A percentile compares a stretch with the other conserved stretches of the same genome.
Evolutionary conservation across 2,113 vertebrate species (phyloP).

Genomic region (Meleagris gallopavo): DNA sequence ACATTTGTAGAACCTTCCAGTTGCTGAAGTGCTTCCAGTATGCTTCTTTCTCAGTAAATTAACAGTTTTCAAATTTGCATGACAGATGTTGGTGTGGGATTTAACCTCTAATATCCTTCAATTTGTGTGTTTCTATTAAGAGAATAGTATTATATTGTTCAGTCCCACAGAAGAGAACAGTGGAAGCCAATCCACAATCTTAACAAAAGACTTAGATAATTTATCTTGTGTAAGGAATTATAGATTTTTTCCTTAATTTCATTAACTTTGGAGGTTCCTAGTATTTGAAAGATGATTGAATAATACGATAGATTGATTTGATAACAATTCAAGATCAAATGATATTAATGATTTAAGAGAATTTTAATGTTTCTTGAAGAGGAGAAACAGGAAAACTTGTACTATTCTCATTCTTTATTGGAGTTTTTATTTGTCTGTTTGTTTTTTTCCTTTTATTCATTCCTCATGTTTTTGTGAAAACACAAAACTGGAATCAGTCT

Average conservation of each 20-base stretch:
- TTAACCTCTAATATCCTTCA: not conserved
- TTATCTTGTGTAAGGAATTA: not conserved
- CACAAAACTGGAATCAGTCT: not conserved
- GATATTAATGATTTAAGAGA: not conserved
- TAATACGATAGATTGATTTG: not conserved
- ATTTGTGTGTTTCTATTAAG: not conserved
- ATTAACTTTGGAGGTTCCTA: not conserved
- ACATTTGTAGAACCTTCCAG: conserved; percentile 42
- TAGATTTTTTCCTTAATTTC: not conserved
- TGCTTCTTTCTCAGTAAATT: not conserved
- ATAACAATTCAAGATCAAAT: not conserved
- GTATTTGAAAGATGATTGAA: not conserved
- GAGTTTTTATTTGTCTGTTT: not conserved
- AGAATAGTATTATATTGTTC: not conserved
- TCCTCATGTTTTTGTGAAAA: not conserved
- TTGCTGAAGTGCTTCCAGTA: not conserved
- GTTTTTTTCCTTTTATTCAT: not conserved
- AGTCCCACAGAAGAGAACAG: not conserved
- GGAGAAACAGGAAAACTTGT: not conserved
- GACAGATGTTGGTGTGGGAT: not conserved
- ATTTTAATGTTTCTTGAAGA: not conserved
- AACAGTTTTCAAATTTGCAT: not conserved
- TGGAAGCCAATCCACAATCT: not conserved
- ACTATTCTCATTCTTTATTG: not conserved
- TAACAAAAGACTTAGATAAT: not conserved